These are phyloP conservation scores for Chionodraco myersi DNA, from an alignment of 2,113 vertebrate species.

Conservation along the genomic window DNA sequence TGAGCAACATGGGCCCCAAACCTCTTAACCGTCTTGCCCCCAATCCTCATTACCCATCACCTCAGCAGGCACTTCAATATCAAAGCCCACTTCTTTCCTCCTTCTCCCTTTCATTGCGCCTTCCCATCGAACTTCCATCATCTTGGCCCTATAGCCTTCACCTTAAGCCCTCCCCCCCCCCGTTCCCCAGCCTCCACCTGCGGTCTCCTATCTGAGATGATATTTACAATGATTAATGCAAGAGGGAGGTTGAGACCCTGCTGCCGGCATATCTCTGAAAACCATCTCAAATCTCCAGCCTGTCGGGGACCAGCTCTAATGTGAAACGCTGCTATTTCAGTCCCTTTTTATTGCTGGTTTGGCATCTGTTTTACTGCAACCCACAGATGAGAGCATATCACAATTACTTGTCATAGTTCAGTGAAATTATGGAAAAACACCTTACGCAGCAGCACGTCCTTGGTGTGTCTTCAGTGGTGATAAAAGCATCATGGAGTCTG, in stretches of 20 bases:
- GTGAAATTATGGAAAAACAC: slow-evolving; percentile 22
- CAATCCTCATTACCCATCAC: slow-evolving; percentile 36
- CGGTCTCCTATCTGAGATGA: slow-evolving; percentile 56
- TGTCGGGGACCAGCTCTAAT: slow-evolving; percentile 29
- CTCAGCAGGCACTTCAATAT: slow-evolving; percentile 11
- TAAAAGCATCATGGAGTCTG: slow-evolving; percentile 33
- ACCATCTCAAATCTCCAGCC: slow-evolving; percentile 47
- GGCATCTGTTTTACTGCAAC: slow-evolving; percentile 40
- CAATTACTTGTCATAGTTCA: slow-evolving; percentile 1
- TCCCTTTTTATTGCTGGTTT: slow-evolving; percentile 47
- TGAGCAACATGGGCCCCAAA: background rate
- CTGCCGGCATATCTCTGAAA: slow-evolving; percentile 52
- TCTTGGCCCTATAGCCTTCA: slow-evolving; percentile 48
- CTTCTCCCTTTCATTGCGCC: slow-evolving; percentile 15
- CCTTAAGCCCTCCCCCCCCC: slow-evolving; percentile 23
- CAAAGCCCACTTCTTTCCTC: background rate
- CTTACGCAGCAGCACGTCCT: background rate
- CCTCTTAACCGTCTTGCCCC: slow-evolving; percentile 26
- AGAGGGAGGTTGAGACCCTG: slow-evolving; percentile 66
- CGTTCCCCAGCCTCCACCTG: slow-evolving; percentile 52
- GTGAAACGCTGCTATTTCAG: slow-evolving; percentile 51
- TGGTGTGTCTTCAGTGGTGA: slow-evolving; percentile 14
- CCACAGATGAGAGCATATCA: slow-evolving; percentile 18
- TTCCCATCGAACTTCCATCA: slow-evolving; percentile 33
- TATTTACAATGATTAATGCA: slow-evolving; percentile 79